Base-by-base conservation (phyloP, 2,113 vertebrate species). In the Callionymus lyra region DNA sequence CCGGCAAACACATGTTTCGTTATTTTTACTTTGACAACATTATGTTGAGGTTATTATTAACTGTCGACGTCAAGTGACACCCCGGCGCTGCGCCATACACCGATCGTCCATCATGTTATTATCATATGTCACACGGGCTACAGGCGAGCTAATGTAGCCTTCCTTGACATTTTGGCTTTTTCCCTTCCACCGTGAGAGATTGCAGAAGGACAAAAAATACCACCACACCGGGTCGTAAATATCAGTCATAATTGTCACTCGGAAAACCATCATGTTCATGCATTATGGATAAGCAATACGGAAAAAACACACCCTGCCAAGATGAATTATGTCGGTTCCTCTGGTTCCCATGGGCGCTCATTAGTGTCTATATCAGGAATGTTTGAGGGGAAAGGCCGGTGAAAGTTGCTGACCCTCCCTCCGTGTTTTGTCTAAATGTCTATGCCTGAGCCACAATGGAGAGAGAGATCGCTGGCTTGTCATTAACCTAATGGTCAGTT, bases 291-390 rank as follows among this genome's bases (percentile, higher is more conserved):
- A 50, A 39, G 43, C 42, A 34, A 31, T 47, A 48, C 44, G 57
- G 45, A 40, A 48, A n/a, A 68, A 72, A 72, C 41, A 50, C 44
- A 53, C 64, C 64, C 50, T 67, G 42, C 48, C 47, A 59, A 51
- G 63, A 64, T 62, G 48, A 77, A 76, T 72, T 62, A 67, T 61
- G 50, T 70, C 53, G 38, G 46, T 50, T 49, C 21, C 35, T 48
- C 36, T 10, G 46, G 50, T 58, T 76, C 60, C 65, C 74, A 56
- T 13, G 9, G 66, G 69, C 66, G 54, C 56, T 74, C 70, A 74
- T 81, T 79, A 80, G 73, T 69, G 60, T 79, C 65, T 48, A 16
- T 79, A 66, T 68, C 62, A 59, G 66, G 74, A 72, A 69, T 66
- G 57, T 53, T 69, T 63, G 50, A 34, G 34, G 34, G 62, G 58